Base-by-base conservation (phyloP, 2,113 vertebrate species). In the Odocoileus hemionus region DNA sequence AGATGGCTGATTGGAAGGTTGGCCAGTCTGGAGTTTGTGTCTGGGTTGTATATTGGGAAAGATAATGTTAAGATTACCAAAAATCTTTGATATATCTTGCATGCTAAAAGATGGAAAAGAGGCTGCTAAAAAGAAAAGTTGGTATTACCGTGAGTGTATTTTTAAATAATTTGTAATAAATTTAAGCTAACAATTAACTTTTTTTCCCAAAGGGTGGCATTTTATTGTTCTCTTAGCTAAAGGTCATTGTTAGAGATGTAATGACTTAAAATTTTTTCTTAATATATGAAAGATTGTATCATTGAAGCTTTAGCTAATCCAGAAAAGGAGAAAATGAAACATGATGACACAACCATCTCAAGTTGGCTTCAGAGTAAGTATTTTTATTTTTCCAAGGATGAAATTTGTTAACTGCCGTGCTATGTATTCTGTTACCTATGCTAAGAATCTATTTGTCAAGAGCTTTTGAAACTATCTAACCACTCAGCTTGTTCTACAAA, bases 281-380 rank as follows among this genome's bases (percentile, higher is more conserved):
- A 99, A 99, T 98, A 33, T 89, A 67, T 96, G 88, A 54, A 98
- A 99, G 99, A 99, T 99, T 99, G 99, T 98, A 99, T 99, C 96
- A 99, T 99, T 96, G 99, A 99, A 98, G 99, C 99, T 96, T 98
- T 99, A 98, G 99, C 99, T 96, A 99, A 99, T 98, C 99, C 99
- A 0, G 99, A 99, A 98, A 99, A 99, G 96, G 99, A 99, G 98
- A 99, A 99, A 98, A 99, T 99, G 99, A 99, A 99, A 95, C 99
- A 99, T 30, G 99, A 99, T 26, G 99, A 99, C 98, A 99, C 99
- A 25, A 99, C 99, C 15, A 99, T 99, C 96, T 99, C 99, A 4
- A 99, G 99, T 19, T 99, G 99, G 99, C 99, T 99, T 96, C 99
- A 99, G 97, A 99, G 99, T 99, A 98, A 98, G 99, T 99, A 92